These are phyloP conservation scores for Protomyctophum bolini DNA, from an alignment of 2,113 vertebrate species.

Conservation along the genomic window DNA sequence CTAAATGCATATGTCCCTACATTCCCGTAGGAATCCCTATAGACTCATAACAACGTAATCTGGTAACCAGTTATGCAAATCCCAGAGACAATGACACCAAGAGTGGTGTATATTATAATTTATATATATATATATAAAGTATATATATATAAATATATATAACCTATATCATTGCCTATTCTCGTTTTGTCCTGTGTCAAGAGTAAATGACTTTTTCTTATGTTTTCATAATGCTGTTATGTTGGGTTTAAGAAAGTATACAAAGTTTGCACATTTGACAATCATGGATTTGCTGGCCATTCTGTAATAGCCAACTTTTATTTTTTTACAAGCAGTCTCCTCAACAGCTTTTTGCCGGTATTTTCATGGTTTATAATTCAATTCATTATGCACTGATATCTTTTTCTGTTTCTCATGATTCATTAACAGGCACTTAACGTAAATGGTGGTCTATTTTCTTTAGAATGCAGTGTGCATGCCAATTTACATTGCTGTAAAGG, in stretches of 20 bases:
- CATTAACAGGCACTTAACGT: slow-evolving; percentile 59
- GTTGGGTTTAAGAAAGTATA: slow-evolving; percentile 15
- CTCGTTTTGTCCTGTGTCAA: slow-evolving; percentile 38
- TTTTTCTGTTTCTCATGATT: slow-evolving; percentile 23
- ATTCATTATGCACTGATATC: slow-evolving; percentile 64
- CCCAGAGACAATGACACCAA: slow-evolving; percentile 61
- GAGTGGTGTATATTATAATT: slow-evolving; percentile 58
- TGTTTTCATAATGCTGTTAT: slow-evolving; percentile 23
- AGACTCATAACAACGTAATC: slow-evolving; percentile 39
- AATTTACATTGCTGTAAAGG: slow-evolving; percentile 15
- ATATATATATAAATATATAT: slow-evolving; percentile 45
- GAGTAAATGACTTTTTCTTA: slow-evolving; percentile 34
- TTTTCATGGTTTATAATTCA: slow-evolving; percentile 10
- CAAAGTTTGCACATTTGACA: slow-evolving; percentile 67
- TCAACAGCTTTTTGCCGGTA: slow-evolving; percentile 40
- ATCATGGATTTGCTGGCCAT: slow-evolving; percentile 52
- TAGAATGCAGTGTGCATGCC: slow-evolving; percentile 32
- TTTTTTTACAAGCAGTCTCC: slow-evolving; percentile 37
- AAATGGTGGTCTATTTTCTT: slow-evolving; percentile 35
- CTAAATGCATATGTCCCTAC: slow-evolving; percentile 31
- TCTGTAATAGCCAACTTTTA: slow-evolving; percentile 23
- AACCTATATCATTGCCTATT: slow-evolving; percentile 52
- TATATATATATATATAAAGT: no score
- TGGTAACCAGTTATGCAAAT: slow-evolving; percentile 59
- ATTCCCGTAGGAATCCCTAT: slow-evolving; percentile 47